Base-by-base conservation (phyloP, 2,888 invertebrate genomes). In the Agrypnus murinus region DNA sequence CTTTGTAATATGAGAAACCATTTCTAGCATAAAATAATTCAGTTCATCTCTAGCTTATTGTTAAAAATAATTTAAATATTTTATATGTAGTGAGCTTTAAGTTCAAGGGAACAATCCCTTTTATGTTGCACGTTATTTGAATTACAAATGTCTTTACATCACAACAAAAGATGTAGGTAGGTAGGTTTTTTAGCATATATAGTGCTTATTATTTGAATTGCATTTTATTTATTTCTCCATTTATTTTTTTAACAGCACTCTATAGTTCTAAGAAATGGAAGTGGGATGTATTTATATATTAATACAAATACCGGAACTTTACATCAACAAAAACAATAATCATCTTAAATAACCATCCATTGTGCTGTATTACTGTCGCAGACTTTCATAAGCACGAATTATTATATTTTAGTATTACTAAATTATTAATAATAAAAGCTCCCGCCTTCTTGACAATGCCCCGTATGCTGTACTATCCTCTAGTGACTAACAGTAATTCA, bases 71-170 rank as follows among this genome's bases (percentile, higher is more conserved):
- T 25, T 25, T 25, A 25, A 25, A 25, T 25, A 25, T 25, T 25
- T 25, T 25, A 25, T 25, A 25, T 14, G 5, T 15, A 14, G 4
- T 1, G 14, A 43, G 43, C 15, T 14, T 14, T 43, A 43, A 43
- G 43, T 43, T 46, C 46, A 46, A 46, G 19, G 46, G 46, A 46
- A 46, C 25, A 46, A 46, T 25, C 25, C 46, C 25, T 46, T 46
- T 25, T 46, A 17, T 46, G 46, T 46, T 9, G 1, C 19, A 2
- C 10, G 10, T 25, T 46, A 46, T 46, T 46, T 17, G 17, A 19
- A 46, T 46, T 46, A 46, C 46, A 46, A 46, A 46, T 46, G 10
- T 25, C 10, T 17, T 25, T 46, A 25, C 46, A 46, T 46, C 46
- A 46, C 9, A n/a, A 17, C 17, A 46, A 46, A 46, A 46, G 17